A percentile compares a stretch with the other conserved stretches of the same genome.
Conservation (phyloP, 2,888 invertebrate species). For the Amphiduros pacificus region DNA sequence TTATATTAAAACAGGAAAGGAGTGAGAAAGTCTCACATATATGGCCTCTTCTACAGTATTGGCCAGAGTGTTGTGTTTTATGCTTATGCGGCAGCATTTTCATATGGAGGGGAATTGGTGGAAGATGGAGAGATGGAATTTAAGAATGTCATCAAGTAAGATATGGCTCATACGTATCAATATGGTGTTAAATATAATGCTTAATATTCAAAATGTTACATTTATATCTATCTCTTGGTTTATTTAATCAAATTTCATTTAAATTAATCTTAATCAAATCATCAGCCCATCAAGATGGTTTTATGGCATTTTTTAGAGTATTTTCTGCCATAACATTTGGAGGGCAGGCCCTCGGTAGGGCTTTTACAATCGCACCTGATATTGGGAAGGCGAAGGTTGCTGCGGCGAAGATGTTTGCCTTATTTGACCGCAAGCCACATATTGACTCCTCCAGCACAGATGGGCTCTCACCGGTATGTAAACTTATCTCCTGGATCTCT, state of each 20-base stretch:
- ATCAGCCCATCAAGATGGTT: background rate
- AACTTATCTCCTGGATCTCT: too few relatives aligned
- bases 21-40: slow-evolving; percentile 35
- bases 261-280: background rate
- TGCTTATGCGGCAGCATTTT: slow-evolving; percentile 64
- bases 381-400: slow-evolving; percentile 45
- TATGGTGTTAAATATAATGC: background rate
- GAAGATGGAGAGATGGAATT: slow-evolving; percentile 57
- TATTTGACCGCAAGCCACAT: slow-evolving; percentile 41
- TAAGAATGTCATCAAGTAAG: slow-evolving; percentile 30
- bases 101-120: slow-evolving; percentile 62
- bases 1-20: too few relatives aligned
- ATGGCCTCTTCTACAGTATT: slow-evolving; percentile 53
- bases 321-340: slow-evolving; percentile 47
- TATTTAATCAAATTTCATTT: background rate
- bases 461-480: slow-evolving; percentile 32
- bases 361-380: slow-evolving; percentile 41
- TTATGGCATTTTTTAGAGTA: slow-evolving; percentile 35
- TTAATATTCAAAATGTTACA: background rate
- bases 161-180: background rate
- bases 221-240: background rate
- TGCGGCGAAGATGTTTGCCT: slow-evolving; percentile 38
- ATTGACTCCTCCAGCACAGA: slow-evolving; percentile 37
- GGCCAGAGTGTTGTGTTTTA: slow-evolving; percentile 63
- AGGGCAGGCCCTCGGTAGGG: slow-evolving; percentile 45